Base-by-base conservation (phyloP, 2,113 vertebrate genomes). In the Saccopteryx leptura region DNA sequence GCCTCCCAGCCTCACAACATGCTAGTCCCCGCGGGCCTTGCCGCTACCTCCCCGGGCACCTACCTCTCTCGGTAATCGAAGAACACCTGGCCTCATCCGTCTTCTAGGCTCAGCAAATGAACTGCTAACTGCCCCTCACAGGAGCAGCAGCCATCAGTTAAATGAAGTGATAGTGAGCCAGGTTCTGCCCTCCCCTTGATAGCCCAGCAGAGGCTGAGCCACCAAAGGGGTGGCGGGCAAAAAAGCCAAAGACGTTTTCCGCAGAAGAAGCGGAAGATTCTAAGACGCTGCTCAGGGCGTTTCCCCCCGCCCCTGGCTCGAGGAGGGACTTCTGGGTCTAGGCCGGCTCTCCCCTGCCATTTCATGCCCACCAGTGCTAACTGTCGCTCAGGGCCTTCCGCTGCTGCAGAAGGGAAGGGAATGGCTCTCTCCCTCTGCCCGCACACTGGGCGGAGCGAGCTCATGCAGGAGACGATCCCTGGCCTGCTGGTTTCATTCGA, bases 81-180 rank as follows among this genome's bases (percentile, higher is more conserved):
- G 76, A 82, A 58, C 5, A 61, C 50, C 60, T 50, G 54, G 68
- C 58, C 58, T 63, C 83, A n/a, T 92, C 61, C 1, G 11, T 90
- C 90, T 86, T 71, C 28, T 69, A 79, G 78, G 31, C 33, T 90
- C 81, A 24, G 33, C 84, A 85, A 48, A 94, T 68, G 68, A 84
- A 93, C 58, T 63, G 48, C 71, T 92, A 83, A 91, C 80, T 88
- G 65, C 92, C 79, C 92, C 80, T 91, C 90, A 26, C 23, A 54
- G 71, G 76, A 91, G 78, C 15, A 56, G 87, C 65, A 71, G 90
- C 13, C 90, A 89, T 85, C 85, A 56, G 68, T 65, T 95, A 96
- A 88, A 91, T 66, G 74, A 88, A 95, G 31, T 33, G 82, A 96
- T 71, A 31, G 31, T 24, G n/a, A 85, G 23, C 69, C 54, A 10